Conservation (phyloP, 2,888 invertebrate genomes). For the Nemoura dubitans region DNA sequence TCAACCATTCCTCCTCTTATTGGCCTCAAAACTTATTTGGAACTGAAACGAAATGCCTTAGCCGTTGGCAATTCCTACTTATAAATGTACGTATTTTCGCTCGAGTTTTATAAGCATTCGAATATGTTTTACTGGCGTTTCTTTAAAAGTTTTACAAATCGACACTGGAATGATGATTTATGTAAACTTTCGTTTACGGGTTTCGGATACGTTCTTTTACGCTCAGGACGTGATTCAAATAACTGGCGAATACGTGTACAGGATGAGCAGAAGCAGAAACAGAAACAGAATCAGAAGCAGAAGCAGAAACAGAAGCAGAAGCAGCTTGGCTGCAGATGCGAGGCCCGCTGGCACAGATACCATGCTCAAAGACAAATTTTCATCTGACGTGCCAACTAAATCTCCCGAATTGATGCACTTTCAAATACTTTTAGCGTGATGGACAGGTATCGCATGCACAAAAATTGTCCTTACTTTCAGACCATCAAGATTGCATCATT, state of each 20-base stretch:
- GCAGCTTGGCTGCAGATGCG: no score
- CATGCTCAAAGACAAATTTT: no score
- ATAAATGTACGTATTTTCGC: background rate
- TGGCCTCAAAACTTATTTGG: background rate
- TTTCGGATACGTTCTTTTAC: constrained; percentile 25
- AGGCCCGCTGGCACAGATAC: no score
- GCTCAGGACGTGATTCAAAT: constrained; percentile 25
- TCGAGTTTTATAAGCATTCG: background rate
- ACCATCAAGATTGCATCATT: background rate
- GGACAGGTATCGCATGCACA: background rate
- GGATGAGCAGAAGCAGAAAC: no score
- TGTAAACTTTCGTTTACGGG: constrained; percentile 31
- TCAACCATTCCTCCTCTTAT: background rate
- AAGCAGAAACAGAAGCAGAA: no score
- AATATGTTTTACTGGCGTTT: background rate
- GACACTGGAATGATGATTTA: constrained; percentile 26
- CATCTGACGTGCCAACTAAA: background rate
- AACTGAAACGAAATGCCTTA: background rate
- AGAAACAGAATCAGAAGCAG: no score
- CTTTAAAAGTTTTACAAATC: constrained; percentile 12
- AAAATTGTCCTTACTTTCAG: background rate
- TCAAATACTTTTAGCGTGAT: background rate
- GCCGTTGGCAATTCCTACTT: background rate
- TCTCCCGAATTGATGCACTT: background rate
- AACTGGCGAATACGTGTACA: constrained; percentile 1